phyloP scores from a whole-genome alignment of 2,888 invertebrate genomes.

The Scaptomyza reducta region DNA sequence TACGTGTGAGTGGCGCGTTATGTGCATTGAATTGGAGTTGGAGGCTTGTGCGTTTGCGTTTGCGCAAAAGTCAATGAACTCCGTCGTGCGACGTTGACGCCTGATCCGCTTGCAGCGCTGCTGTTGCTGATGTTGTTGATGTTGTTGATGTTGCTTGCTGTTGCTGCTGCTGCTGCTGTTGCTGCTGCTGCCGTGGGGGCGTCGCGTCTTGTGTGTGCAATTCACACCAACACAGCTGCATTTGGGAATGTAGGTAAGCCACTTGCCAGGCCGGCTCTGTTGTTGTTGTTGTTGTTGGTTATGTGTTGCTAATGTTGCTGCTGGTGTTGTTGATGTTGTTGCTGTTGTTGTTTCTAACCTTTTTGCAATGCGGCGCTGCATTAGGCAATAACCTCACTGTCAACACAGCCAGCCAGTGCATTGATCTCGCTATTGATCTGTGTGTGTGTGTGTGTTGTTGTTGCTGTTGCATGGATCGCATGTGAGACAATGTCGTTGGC shows the following conservation, averaged over 20 bases:
- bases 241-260: constrained; percentile 79
- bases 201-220: constrained; percentile 63
- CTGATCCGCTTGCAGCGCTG: constrained; percentile 53
- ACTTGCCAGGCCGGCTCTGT: constrained; percentile 63
- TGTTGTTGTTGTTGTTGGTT: constrained; percentile 24
- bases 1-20: constrained; percentile 74
- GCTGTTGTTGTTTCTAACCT: constrained; percentile 66
- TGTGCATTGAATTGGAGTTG: constrained; percentile 77
- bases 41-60: constrained; percentile 79
- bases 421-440: constrained; percentile 67
- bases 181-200: constrained; percentile 57
- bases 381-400: constrained; percentile 75
- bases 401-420: constrained; percentile 61
- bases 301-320: constrained; percentile 31
- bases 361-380: constrained; percentile 70
- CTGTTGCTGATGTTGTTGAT: constrained; percentile 32
- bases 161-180: constrained; percentile 19
- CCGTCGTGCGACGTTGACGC: constrained; percentile 52
- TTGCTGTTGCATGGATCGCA: constrained; percentile 51
- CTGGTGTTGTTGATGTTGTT: constrained; percentile 7
- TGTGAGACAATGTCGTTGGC: constrained; percentile 79
- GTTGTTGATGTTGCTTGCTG: constrained; percentile 29
- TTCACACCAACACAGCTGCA: constrained; percentile 65
- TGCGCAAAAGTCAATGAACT: constrained; percentile 78
- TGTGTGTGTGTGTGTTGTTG: constrained; percentile 3